These are phyloP conservation scores for Oryctolagus cuniculus DNA, from an alignment of 2,113 vertebrate species.

Conservation along the genomic window DNA sequence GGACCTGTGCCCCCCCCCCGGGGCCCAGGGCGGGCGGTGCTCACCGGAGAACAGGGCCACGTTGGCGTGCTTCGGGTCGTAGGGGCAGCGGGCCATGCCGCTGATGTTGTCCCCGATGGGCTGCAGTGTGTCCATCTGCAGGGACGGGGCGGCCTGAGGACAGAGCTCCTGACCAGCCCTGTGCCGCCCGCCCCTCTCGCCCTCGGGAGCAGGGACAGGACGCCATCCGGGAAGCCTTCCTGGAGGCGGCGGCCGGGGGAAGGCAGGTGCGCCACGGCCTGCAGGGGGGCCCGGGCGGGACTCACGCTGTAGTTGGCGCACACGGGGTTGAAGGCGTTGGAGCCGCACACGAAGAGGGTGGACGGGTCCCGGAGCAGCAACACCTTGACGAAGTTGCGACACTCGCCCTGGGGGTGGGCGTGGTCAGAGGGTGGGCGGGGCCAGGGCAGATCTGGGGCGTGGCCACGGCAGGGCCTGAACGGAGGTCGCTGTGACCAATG, in stretches of 20 bases:
- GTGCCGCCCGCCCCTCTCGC: too few relatives aligned
- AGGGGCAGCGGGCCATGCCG: conserved; percentile 98
- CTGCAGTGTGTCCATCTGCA: conserved; percentile 94
- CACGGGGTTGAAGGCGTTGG: conserved; percentile 97
- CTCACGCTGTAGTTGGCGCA: conserved; percentile 98
- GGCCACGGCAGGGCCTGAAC: neutral
- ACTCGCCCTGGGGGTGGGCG: conserved; percentile 91
- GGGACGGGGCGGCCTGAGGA: neutral
- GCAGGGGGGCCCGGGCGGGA: conserved; percentile 51
- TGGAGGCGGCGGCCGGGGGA: neutral
- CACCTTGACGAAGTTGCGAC: conserved; percentile 97
- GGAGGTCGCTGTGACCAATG: neutral
- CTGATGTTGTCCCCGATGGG: conserved; percentile 94
- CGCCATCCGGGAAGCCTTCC: neutral
- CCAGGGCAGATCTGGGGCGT: neutral
- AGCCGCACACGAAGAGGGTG: conserved; percentile 95
- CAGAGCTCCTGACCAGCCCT: neutral
- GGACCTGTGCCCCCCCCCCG: neutral
- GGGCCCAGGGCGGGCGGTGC: neutral
- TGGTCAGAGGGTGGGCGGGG: neutral
- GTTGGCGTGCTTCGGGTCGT: conserved; percentile 97
- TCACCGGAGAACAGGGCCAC: conserved; percentile 97
- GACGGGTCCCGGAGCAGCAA: conserved; percentile 92
- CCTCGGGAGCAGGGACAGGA: too few relatives aligned
- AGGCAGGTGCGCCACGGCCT: neutral